A percentile compares a stretch with the other conserved stretches of the same genome.
Evolutionary conservation across 2,113 vertebrate species (phyloP).

Genomic region (Propithecus coquereli): DNA sequence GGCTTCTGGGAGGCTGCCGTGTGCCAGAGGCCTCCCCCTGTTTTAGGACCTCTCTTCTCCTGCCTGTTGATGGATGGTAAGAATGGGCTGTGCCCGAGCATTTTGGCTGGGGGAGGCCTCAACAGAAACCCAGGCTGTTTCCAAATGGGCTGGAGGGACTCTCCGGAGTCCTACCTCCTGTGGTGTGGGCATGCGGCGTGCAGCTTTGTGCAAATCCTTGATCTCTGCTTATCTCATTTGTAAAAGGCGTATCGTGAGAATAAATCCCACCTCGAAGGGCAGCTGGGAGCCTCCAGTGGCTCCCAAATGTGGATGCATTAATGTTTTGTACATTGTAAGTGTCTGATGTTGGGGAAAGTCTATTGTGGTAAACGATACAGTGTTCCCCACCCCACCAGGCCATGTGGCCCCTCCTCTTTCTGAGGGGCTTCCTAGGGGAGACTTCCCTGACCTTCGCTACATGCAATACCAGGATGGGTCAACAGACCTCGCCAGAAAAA

Average conservation of each 20-base stretch:
- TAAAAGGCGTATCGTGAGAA: not conserved
- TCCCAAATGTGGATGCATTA: too few relatives aligned
- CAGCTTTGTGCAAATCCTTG: not conserved
- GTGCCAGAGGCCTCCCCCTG: fast-evolving
- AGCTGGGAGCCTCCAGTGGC: too few relatives aligned
- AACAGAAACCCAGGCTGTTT: not conserved
- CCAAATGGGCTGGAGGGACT: not conserved
- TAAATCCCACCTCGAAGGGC: not conserved
- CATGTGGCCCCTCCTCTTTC: fast-evolving
- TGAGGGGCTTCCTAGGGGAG: not conserved
- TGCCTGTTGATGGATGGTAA: not conserved
- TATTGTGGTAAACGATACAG: not conserved
- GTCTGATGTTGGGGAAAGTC: not conserved
- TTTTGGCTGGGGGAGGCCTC: not conserved
- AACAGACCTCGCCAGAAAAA: not conserved
- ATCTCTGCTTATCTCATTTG: not conserved
- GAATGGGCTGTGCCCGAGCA: not conserved
- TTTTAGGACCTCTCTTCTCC: not conserved
- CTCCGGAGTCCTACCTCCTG: not conserved
- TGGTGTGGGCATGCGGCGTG: not conserved
- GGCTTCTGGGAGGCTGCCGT: not conserved
- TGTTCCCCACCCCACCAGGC: fast-evolving
- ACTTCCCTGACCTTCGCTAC: not conserved
- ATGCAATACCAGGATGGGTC: not conserved
- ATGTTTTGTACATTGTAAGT: not conserved